Evolutionary conservation across 1,140 invertebrate species (phyloP).

Genomic region (Meloidogyne floridensis): DNA sequence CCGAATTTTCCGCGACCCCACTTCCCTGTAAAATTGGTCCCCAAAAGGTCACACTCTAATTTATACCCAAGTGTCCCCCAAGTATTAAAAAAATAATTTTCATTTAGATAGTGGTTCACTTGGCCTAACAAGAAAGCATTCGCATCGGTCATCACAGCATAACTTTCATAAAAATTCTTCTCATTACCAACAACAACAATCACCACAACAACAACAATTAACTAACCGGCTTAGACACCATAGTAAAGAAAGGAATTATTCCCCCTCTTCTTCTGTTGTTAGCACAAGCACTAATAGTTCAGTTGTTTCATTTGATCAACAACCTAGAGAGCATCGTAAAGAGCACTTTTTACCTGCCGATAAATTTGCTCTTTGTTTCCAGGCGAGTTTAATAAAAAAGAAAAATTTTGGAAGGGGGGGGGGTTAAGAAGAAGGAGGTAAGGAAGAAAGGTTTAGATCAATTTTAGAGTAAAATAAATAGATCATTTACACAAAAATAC

Average conservation of each 20-base stretch:
- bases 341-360: slow-evolving; percentile 30
- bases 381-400: background rate
- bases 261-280: slow-evolving; percentile 21
- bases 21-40: no score
- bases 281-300: slow-evolving; percentile 32
- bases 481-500: no score
- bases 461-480: no score
- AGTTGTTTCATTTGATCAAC: slow-evolving; percentile 28
- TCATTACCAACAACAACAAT: background rate
- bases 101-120: background rate
- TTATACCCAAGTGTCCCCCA: background rate
- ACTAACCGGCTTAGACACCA: slow-evolving; percentile 14
- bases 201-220: background rate
- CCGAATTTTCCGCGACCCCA: no score
- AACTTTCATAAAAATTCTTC: slow-evolving; percentile 10
- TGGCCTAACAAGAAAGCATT: background rate
- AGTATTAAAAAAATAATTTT: background rate
- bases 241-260: slow-evolving; percentile 14
- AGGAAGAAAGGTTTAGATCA: no score
- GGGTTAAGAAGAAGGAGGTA: no score
- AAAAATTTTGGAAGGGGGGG: no score
- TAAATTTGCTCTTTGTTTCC: slow-evolving; percentile 35
- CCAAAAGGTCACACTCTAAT: no score
- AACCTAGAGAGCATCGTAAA: slow-evolving; percentile 16
- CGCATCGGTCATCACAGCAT: slow-evolving; percentile 13